These are phyloP conservation scores for Orgyia antiqua DNA, from an alignment of 2,888 invertebrate species.

Conservation along the genomic window DNA sequence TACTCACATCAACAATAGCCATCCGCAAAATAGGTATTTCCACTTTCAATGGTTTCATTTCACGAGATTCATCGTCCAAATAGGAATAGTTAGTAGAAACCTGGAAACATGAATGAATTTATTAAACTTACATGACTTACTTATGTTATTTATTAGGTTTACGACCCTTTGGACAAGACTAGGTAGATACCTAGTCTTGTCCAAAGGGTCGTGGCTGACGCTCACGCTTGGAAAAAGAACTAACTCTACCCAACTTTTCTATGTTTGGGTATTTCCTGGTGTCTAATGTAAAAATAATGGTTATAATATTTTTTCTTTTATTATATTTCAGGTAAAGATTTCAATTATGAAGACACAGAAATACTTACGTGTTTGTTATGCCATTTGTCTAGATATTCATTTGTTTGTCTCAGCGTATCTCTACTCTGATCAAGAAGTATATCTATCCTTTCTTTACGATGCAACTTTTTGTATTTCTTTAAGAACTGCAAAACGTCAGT, in stretches of 20 bases:
- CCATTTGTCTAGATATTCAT: constrained; percentile 61
- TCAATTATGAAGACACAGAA: no score
- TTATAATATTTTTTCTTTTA: no score
- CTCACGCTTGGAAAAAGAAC: no score
- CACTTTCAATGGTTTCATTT: constrained; percentile 44
- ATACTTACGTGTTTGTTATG: constrained; percentile 41
- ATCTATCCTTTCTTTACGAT: constrained; percentile 47
- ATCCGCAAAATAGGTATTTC: constrained; percentile 65
- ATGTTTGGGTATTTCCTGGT: no score
- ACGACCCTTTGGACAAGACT: no score
- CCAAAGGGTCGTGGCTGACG: no score
- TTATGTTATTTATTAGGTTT: no score
- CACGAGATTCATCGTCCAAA: constrained; percentile 53
- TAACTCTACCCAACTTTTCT: no score
- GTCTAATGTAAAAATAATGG: no score
- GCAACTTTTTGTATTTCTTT: constrained; percentile 45
- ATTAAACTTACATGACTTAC: no score
- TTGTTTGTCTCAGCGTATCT: constrained; percentile 47
- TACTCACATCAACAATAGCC: constrained; percentile 62
- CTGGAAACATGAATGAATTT: constrained; percentile 20
- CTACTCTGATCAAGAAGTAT: constrained; percentile 53
- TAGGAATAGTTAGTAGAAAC: constrained; percentile 42
- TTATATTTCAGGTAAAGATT: no score
- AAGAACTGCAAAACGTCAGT: constrained; percentile 51
- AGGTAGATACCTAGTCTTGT: no score